phyloP scores from a whole-genome alignment of 2,113 vertebrate genomes.

The Tapirus terrestris region DNA sequence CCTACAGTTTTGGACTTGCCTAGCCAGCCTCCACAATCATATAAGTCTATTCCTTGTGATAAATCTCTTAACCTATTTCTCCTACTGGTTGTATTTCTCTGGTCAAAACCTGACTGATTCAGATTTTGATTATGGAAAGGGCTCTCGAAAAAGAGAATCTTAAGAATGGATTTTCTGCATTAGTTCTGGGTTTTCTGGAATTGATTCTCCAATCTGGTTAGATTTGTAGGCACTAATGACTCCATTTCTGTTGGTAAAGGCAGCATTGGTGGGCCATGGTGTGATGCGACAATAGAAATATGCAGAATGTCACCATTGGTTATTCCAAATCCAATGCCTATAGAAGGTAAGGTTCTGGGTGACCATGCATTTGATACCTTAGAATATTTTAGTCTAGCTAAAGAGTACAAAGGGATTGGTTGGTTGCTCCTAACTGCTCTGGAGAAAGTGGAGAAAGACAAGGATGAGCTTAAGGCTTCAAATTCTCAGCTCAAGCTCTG shows the following conservation, averaged over 20 bases:
- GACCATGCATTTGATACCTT: neutral
- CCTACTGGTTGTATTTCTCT: neutral
- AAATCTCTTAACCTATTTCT: neutral
- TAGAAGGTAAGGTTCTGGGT: neutral
- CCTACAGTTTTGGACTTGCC: neutral
- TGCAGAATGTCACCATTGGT: neutral
- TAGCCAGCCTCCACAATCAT: neutral
- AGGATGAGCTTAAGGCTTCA: neutral
- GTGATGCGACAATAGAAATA: neutral
- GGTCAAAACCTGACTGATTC: neutral
- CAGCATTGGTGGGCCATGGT: neutral
- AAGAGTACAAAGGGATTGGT: neutral
- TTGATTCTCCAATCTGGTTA: neutral
- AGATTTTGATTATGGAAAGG: neutral
- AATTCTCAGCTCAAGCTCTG: neutral
- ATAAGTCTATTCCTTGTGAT: neutral
- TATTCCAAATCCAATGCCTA: neutral
- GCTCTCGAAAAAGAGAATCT: neutral
- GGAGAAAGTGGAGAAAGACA: neutral
- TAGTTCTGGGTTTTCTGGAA: neutral
- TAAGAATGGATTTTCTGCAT: neutral
- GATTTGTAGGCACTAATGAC: neutral
- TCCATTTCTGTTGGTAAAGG: neutral
- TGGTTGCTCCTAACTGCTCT: neutral
- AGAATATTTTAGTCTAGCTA: neutral